A percentile compares a stretch with the other conserved stretches of the same genome.
Evolutionary conservation across 2,888 invertebrate species (phyloP).

Genomic region (Coremacera marginata): DNA sequence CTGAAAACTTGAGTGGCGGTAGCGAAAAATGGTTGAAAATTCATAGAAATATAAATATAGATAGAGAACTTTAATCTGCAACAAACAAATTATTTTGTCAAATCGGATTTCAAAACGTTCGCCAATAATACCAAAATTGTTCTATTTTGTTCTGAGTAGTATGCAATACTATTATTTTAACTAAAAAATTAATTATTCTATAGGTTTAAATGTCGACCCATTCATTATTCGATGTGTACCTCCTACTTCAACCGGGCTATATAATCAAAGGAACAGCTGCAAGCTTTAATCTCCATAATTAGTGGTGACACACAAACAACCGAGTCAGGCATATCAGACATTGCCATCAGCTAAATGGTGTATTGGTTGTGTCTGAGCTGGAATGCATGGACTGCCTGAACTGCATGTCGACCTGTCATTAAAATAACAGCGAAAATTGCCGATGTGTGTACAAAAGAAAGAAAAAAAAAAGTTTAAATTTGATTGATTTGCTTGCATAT

Average conservation of each 20-base stretch:
- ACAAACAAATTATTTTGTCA: no score
- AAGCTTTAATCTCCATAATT: conserved; percentile 15
- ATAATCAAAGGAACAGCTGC: background rate
- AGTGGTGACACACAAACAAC: conserved; percentile 6
- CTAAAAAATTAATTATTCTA: background rate
- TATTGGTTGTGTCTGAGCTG: background rate
- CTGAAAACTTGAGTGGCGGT: background rate
- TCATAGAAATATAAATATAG: no score
- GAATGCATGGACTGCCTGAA: background rate
- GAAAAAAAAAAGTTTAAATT: background rate
- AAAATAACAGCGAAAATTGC: conserved; percentile 5
- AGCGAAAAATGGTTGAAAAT: no score
- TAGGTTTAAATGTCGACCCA: background rate
- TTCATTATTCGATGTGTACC: background rate
- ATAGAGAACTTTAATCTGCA: no score
- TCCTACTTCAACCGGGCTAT: background rate
- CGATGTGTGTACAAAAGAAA: background rate
- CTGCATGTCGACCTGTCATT: conserved; percentile 3
- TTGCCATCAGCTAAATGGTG: background rate
- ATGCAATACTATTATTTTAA: background rate
- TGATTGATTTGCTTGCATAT: conserved; percentile 17
- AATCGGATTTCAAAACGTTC: no score
- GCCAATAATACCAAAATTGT: no score
- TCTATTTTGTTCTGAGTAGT: no score
- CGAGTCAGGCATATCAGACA: background rate